These are phyloP conservation scores for Bos javanicus DNA, from an alignment of 2,113 vertebrate species.

Conservation along the genomic window DNA sequence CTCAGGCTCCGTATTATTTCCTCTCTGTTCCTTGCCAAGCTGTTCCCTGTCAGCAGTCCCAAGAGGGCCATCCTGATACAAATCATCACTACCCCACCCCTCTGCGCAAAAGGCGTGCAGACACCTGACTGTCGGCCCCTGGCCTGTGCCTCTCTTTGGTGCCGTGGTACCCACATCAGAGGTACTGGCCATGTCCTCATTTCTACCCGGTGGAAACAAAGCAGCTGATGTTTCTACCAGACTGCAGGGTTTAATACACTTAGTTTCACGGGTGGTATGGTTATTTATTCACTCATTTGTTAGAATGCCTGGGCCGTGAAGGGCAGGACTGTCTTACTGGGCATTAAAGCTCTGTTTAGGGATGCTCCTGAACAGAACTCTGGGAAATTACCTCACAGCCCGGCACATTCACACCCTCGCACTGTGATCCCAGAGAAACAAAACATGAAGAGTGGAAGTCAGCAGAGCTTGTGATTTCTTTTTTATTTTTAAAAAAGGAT, in stretches of 20 bases:
- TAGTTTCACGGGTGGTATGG: not conserved
- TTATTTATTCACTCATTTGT: not conserved
- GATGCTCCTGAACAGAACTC: not conserved
- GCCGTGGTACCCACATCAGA: not conserved
- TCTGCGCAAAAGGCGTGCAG: not conserved
- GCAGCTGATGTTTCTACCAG: not conserved
- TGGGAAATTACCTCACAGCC: not conserved
- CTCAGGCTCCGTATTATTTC: not conserved
- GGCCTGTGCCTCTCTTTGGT: not conserved
- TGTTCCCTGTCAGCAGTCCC: not conserved
- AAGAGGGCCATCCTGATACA: not conserved
- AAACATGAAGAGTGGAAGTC: not conserved
- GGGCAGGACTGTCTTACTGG: not conserved
- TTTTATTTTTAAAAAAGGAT: not conserved
- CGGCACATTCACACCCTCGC: rapidly evolving
- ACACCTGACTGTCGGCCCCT: not conserved
- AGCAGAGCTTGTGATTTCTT: not conserved
- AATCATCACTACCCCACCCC: not conserved
- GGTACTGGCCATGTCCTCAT: not conserved
- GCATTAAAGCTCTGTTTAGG: not conserved
- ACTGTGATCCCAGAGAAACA: not conserved
- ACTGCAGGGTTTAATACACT: not conserved
- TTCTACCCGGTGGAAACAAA: not conserved
- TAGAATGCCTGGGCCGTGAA: not conserved
- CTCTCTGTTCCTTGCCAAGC: not conserved